These are phyloP conservation scores for Phortica okadai DNA, from an alignment of 2,888 invertebrate species.

Conservation along the genomic window DNA sequence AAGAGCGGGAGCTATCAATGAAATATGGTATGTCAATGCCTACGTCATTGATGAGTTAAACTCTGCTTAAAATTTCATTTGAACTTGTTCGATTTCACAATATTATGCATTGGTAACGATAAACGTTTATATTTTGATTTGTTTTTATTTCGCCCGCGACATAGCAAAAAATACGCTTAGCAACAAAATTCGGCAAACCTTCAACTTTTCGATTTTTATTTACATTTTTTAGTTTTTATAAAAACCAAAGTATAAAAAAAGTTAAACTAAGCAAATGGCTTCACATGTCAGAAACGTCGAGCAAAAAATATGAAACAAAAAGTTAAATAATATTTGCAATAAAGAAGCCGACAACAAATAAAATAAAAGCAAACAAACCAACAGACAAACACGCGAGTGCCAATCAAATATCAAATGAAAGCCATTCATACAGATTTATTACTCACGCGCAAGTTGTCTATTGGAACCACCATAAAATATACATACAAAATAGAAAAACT, in stretches of 20 bases:
- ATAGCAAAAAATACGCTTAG: not conserved
- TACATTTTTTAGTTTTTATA: not conserved
- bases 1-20: no score
- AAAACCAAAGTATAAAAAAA: not conserved
- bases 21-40: no score
- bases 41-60: no score
- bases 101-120: no score
- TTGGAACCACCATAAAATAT: not conserved
- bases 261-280: not conserved
- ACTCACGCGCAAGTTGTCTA: not conserved
- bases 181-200: not conserved
- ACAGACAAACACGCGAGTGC: not conserved
- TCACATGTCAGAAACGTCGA: not conserved
- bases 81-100: no score
- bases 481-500: not conserved
- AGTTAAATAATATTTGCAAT: not conserved
- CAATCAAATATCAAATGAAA: constrained; percentile 19
- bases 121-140: no score
- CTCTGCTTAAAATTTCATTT: no score
- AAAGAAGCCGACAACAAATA: not conserved
- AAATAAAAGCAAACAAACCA: not conserved
- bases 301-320: not conserved
- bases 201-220: not conserved
- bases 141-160: no score
- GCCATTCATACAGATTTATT: not conserved